Evolutionary conservation across 2,797 vertebrate species (phyloP), one percentile per base, ranked within the genome.

Genomic region (Lepilemur ruficaudatus): DNA sequence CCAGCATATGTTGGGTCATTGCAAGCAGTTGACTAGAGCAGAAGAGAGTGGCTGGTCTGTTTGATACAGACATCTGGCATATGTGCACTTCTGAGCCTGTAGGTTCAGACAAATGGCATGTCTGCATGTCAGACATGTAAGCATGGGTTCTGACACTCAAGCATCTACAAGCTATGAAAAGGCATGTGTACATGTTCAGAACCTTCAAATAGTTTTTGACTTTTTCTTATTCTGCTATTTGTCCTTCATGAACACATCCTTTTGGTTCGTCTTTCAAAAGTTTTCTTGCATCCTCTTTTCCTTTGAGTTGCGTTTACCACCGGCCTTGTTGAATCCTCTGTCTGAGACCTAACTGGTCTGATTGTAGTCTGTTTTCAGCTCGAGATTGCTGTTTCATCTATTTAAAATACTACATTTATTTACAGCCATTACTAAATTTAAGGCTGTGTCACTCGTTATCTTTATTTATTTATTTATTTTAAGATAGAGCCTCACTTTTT

Each of bases 341-440:
- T 48, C 83, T 82, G 38, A 91, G 59, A 65, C 35, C 38, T 73
- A 46, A 17, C 30, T 73, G 30, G 69, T 72, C 43, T 75, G 76
- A 75, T 38, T 87, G 48, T 61, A 79, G 48, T 81, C 11, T 93
- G 52, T 35, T 70, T 93, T 89, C 8, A 55, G 18, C 48, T 73
- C 32, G 79, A 41, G 35, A 35, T 35, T 82, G 65, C 48, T 30
- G 50, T 94, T 78, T 94, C 4, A 6, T 78, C 73, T 93, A 96
- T 93, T 32, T n/a, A 70, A 97, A 76, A 93, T 43, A 61, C 0
- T 41, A 5, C 35, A 88, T 80, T 72, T 79, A 43, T 91, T 67
- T 82, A 30, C 89, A 91, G 22, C 73, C 17, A 0, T 96, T 89
- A 69, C 30, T 93, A 75, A 95, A 70, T 65, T 63, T 32, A 92